Evolutionary conservation across 2,888 invertebrate genomes (phyloP).

Genomic region (Cheiracanthium punctorium): DNA sequence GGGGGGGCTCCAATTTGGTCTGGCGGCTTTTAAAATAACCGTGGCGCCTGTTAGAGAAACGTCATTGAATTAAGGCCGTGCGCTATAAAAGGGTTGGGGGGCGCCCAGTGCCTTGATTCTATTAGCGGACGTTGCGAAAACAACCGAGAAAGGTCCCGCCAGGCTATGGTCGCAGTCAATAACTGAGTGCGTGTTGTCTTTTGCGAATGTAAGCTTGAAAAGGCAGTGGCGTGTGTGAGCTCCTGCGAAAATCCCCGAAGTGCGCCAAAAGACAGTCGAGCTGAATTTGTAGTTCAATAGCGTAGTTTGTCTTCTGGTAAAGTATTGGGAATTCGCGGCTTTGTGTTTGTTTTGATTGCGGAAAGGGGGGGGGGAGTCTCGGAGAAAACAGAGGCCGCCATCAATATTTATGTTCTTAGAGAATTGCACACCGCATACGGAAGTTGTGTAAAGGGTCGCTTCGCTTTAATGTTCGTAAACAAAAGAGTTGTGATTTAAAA

Average conservation of each 20-base stretch:
- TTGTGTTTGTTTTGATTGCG: not conserved
- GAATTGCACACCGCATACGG: no score
- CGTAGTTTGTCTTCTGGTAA: not conserved
- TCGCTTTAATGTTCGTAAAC: no score
- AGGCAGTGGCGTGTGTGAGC: not conserved
- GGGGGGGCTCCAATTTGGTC: constrained; percentile 5
- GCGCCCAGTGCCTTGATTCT: constrained; percentile 35
- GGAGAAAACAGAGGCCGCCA: no score
- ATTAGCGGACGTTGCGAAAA: constrained; percentile 51
- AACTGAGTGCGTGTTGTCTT: constrained; percentile 15
- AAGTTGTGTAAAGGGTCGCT: no score
- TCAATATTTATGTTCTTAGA: not conserved
- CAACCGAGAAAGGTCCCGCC: not conserved
- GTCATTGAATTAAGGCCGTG: constrained; percentile 46
- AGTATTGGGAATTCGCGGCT: not conserved
- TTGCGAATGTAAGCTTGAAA: not conserved
- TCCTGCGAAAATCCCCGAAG: not conserved
- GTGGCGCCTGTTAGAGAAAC: not conserved
- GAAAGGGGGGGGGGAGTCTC: not conserved
- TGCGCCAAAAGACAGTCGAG: not conserved
- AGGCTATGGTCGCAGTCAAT: not conserved
- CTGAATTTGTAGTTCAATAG: not conserved
- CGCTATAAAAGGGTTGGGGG: constrained; percentile 39
- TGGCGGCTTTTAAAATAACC: constrained; percentile 57
- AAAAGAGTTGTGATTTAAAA: no score